Base-by-base conservation (phyloP, 2,113 vertebrate species). In the Limnothrissa miodon region DNA sequence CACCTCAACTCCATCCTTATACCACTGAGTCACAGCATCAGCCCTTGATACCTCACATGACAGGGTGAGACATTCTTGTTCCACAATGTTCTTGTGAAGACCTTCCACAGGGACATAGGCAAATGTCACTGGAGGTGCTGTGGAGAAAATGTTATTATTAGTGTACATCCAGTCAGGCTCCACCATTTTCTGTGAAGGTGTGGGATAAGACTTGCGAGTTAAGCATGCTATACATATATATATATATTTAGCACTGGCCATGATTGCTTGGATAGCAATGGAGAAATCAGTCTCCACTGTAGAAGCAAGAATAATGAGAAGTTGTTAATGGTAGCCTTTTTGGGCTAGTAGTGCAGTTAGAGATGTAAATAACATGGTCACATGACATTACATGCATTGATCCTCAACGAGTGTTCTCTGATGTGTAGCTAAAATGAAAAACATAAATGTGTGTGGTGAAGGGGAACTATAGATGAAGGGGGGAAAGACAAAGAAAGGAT, bases 111-210 rank as follows among this genome's bases (percentile, higher is more conserved):
- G 84, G 83, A 94, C 85, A 36, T 93, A 88, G 1, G 79, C 86
- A 88, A 95, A 95, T n/a, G 92, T 95, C 80, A 95, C 89, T 1
- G 92, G 92, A 51, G 93, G 92, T 8, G 84, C 94, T 95, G 90
- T 80, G 87, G 56, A 85, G 83, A 80, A 90, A 36, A 23, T 80
- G 59, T 84, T 81, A 0, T 9, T 21, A 29, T 36, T n/a, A 29
- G 11, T 83, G 9, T 5, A n/a, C 56, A 1, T 62, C 83, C 51
- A 80, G 45, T 62, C 79, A 45, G 82, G 48, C 29, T 51, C 85
- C 29, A 33, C 39, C 3, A 45, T 87, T 29, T 86, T 82, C 80
- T 83, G 56, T 83, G 59, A 79, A n/a, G 62, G 82, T 9, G 66
- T 74, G 29, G 36, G 78, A 45, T 5, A 74, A 70, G 46, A 78